Conservation (phyloP, 2,113 vertebrate genomes). For the Zosterops japonicus region DNA sequence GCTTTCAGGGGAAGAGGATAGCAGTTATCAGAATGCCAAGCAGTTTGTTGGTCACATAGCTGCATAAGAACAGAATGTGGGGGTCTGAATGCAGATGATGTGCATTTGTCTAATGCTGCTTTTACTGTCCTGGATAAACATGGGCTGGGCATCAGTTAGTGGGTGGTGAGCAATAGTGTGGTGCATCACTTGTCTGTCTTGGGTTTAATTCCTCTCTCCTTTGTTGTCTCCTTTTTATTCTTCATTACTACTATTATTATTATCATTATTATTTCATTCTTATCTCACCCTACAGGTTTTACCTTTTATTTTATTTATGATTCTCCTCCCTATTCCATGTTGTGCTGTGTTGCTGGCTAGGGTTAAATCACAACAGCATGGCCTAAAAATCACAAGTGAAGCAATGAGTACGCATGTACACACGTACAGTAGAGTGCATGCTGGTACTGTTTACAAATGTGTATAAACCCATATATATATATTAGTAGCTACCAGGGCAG, state of each 20-base stretch:
- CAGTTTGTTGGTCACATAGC: not conserved
- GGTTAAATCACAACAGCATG: not conserved
- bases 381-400: not conserved
- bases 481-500: not conserved
- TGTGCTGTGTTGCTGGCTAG: not conserved
- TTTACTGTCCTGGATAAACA: not conserved
- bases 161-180: not conserved
- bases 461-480: not conserved
- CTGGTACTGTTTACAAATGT: not conserved
- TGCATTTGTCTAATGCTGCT: not conserved
- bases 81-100: not conserved
- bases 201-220: not conserved
- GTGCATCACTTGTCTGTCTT: not conserved
- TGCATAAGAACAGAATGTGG: not conserved
- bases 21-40: not conserved
- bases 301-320: not conserved
- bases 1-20: not conserved
- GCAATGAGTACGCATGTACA: not conserved
- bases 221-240: not conserved
- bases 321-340: not conserved
- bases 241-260: too few species aligned
- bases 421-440: accelerated
- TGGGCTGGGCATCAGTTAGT: not conserved
- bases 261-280: not conserved
- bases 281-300: not conserved